These are phyloP conservation scores for Lordiphosa andalusiaca DNA, from an alignment of 2,888 invertebrate genomes.

Conservation along the genomic window DNA sequence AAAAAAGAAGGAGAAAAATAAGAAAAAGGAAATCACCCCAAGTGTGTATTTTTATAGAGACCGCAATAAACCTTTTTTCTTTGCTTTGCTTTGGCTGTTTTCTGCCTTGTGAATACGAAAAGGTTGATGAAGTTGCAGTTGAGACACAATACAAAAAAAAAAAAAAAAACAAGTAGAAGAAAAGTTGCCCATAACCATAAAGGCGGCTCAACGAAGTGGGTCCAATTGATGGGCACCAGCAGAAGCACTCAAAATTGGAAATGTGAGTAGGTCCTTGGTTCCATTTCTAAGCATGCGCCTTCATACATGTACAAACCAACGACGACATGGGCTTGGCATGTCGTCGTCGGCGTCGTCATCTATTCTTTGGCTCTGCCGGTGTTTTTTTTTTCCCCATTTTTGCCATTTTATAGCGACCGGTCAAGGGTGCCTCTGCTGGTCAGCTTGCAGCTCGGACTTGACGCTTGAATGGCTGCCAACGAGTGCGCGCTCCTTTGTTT, in stretches of 20 bases:
- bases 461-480: slow-evolving; percentile 73
- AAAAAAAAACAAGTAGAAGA: slow-evolving; percentile 11
- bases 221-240: slow-evolving; percentile 58
- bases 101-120: slow-evolving; percentile 52
- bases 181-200: slow-evolving; percentile 65
- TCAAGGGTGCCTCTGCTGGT: slow-evolving; percentile 65
- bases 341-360: slow-evolving; percentile 34
- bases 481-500: slow-evolving; percentile 67
- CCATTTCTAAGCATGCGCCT: slow-evolving; percentile 12
- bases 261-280: slow-evolving; percentile 11
- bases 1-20: not conserved
- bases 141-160: slow-evolving; percentile 61
- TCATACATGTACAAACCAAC: slow-evolving; percentile 12
- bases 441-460: slow-evolving; percentile 54
- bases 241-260: slow-evolving; percentile 63
- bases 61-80: slow-evolving; percentile 69
- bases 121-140: slow-evolving; percentile 65
- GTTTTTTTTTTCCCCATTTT: slow-evolving; percentile 13
- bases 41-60: slow-evolving; percentile 75
- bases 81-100: slow-evolving; percentile 11
- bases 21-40: slow-evolving; percentile 65
- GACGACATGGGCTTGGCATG: slow-evolving; percentile 40
- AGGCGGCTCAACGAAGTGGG: slow-evolving; percentile 50
- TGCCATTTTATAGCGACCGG: slow-evolving; percentile 63
- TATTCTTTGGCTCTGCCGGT: slow-evolving; percentile 23